Evolutionary conservation across 37 sponge, comb jelly and placozoan species (phyloP).

Genomic region (Ephydatia muelleri): DNA sequence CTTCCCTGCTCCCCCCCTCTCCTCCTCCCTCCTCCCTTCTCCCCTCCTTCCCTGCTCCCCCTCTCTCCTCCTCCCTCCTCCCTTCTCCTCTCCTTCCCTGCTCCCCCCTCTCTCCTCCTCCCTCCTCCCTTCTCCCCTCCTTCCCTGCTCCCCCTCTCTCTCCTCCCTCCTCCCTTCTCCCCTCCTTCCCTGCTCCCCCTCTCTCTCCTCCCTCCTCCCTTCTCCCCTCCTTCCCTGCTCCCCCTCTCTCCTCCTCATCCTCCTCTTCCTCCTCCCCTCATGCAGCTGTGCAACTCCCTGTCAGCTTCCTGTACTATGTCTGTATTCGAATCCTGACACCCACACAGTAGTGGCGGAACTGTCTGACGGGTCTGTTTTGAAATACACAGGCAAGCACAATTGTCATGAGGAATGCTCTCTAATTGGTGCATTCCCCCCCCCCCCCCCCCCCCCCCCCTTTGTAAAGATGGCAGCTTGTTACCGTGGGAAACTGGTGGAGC

Average conservation of each 20-base stretch:
- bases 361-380: slow-evolving; percentile 44
- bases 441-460: not conserved
- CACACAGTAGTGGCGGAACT: slow-evolving; percentile 64
- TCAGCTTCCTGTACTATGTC: slow-evolving; percentile 31
- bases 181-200: not conserved
- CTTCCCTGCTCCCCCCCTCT: not conserved
- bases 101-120: not conserved
- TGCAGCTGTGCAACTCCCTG: slow-evolving; percentile 12
- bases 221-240: not conserved
- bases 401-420: not conserved
- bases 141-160: not conserved
- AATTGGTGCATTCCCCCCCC: not conserved
- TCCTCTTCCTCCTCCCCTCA: not conserved
- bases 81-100: not conserved
- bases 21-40: not conserved
- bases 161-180: too few species aligned
- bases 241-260: not conserved
- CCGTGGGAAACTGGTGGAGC: slow-evolving; percentile 47
- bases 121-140: not conserved
- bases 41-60: not conserved
- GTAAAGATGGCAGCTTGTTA: not conserved
- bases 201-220: not conserved
- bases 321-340: slow-evolving; percentile 68
- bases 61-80: not conserved
- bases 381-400: not conserved